Evolutionary conservation across 2,113 vertebrate species (phyloP).

Genomic region (Irena cyanogastra): DNA sequence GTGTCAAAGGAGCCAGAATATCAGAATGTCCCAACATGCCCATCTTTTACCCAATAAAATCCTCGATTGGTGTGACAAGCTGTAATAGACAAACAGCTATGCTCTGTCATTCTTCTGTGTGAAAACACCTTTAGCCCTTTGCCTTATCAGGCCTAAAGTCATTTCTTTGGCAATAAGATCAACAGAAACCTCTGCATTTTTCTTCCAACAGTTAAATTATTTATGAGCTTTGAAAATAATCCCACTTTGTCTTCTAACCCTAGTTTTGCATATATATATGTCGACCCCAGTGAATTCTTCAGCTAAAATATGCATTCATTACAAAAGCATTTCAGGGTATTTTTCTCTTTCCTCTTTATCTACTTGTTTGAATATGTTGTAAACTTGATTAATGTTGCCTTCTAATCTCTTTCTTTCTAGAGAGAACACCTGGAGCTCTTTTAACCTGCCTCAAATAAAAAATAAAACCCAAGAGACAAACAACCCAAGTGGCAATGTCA

Average conservation of each 20-base stretch:
- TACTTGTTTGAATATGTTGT: slow-evolving; percentile 64
- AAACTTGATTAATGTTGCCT: slow-evolving; percentile 69
- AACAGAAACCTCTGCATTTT: slow-evolving; percentile 15
- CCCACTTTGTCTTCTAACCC: slow-evolving; percentile 37
- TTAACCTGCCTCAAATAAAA: slow-evolving; percentile 48
- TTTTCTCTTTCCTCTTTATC: slow-evolving; percentile 47
- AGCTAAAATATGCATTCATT: slow-evolving; percentile 53
- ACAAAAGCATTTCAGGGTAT: slow-evolving; percentile 34
- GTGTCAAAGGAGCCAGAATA: not conserved
- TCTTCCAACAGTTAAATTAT: slow-evolving; percentile 40
- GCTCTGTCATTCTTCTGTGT: not conserved
- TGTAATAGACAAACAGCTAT: not conserved
- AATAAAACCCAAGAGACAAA: not conserved
- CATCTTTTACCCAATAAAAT: slow-evolving; percentile 25
- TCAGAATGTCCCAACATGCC: not conserved
- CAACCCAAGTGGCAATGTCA: not conserved
- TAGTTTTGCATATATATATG: slow-evolving; percentile 46
- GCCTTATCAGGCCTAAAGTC: slow-evolving; percentile 11
- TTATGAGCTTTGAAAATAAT: slow-evolving; percentile 54
- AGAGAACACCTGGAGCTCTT: slow-evolving; percentile 66
- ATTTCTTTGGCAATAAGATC: slow-evolving; percentile 12
- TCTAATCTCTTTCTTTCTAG: slow-evolving; percentile 64
- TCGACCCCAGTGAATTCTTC: slow-evolving; percentile 16
- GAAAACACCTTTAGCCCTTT: not conserved
- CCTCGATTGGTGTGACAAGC: not conserved